A percentile compares a stretch with the other conserved stretches of the same genome.
Evolutionary conservation across 2,113 vertebrate genomes (phyloP).

Genomic region (Myotis lucifugus): DNA sequence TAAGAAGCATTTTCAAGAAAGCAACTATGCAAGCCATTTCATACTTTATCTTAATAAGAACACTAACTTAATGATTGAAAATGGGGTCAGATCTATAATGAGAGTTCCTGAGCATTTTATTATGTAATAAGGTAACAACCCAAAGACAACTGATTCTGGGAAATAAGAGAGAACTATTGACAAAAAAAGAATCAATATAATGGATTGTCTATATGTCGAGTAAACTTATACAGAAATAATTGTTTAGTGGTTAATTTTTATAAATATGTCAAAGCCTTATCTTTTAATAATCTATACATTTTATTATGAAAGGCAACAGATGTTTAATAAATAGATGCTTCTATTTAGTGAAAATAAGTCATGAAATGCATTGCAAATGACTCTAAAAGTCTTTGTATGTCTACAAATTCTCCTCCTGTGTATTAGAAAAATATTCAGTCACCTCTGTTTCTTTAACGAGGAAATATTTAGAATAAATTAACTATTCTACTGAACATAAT

Average conservation of each 20-base stretch:
- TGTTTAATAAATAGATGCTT: neutral
- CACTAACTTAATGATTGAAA: constrained; percentile 45
- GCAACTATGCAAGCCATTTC: neutral
- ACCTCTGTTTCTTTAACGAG: neutral
- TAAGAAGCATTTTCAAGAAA: constrained; percentile 28
- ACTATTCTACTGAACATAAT: neutral
- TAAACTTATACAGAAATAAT: neutral
- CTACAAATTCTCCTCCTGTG: neutral
- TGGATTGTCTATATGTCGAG: neutral
- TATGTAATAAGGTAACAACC: neutral
- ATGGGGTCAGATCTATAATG: constrained; percentile 21
- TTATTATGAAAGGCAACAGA: neutral
- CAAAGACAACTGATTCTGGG: neutral
- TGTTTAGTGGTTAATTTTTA: neutral
- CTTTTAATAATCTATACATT: neutral
- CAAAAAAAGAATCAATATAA: neutral
- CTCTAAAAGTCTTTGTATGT: neutral
- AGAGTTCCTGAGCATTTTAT: neutral
- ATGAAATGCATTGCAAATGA: neutral
- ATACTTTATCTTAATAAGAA: neutral
- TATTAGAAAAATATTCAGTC: neutral
- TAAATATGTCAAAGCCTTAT: neutral
- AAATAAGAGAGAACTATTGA: neutral
- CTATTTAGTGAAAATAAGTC: neutral
- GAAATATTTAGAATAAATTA: neutral